Evolutionary conservation across 1,140 invertebrate species (phyloP).

Genomic region (Lasaia peninsularis): DNA sequence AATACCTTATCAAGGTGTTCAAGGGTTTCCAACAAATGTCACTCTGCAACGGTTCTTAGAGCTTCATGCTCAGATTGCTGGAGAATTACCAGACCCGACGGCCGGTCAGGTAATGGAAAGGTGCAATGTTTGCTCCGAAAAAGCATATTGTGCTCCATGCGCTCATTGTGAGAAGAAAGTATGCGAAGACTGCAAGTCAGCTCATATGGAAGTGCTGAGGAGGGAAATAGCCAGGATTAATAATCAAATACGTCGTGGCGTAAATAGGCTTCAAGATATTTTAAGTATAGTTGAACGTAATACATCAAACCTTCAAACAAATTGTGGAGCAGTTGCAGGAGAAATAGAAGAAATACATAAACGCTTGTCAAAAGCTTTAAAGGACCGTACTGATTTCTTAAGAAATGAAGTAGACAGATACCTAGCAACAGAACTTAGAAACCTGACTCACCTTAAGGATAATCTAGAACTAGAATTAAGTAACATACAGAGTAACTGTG

Average conservation of each 20-base stretch:
- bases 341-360: conserved; percentile 95
- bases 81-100: conserved; percentile 92
- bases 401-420: conserved; percentile 94
- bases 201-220: conserved; percentile 96
- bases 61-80: conserved; percentile 95
- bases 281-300: conserved; percentile 91
- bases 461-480: conserved; percentile 94
- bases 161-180: conserved; percentile 97
- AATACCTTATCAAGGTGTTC: conserved; percentile 97
- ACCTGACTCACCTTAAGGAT: conserved; percentile 91
- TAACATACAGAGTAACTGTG: conserved; percentile 96
- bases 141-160: conserved; percentile 92
- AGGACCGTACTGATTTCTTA: conserved; percentile 93
- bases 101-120: conserved; percentile 89
- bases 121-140: conserved; percentile 95
- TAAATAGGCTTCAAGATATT: conserved; percentile 92
- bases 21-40: conserved; percentile 97
- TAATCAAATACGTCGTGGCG: conserved; percentile 91
- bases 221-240: conserved; percentile 96
- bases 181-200: conserved; percentile 93
- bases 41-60: conserved; percentile 97
- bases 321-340: conserved; percentile 90
- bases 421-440: conserved; percentile 88
- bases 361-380: conserved; percentile 92
- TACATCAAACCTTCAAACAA: conserved; percentile 88